Evolutionary conservation across 2,888 invertebrate species (phyloP), one percentile per base, ranked within the genome.

Genomic region (Tenthredo notha): DNA sequence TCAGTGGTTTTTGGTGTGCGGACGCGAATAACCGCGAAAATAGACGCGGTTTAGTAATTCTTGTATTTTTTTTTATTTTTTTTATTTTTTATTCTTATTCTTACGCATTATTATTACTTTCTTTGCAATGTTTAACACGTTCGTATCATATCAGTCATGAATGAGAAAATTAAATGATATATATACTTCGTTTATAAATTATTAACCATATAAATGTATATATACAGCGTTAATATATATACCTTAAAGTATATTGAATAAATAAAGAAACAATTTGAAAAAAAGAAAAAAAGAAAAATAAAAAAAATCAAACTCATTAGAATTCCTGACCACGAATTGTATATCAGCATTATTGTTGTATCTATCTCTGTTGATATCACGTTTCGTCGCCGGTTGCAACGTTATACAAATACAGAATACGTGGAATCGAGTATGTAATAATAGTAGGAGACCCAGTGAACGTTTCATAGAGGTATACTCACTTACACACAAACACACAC

Each of bases 321-420:
- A 61, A 61, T 61, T 61, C 61, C 61, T 61, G 25, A 25, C 61
- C 25, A 61, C 61, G 61, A 61, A 61, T 61, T 61, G 25, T 61
- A 61, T 61, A 61, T 61, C 61, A 61, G 61, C 33, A 70, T 33
- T 75, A 21, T 75, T 40, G 47, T 47, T 75, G 29, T 47, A 50
- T 50, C 54, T 54, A 29, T 50, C 54, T 77, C 29, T 54, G 77
- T 77, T 54, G 77, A 77, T 77, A 77, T 77, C 77, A 77, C 77
- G 15, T 77, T 77, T 77, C 77, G 77, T 77, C 77, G 77, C 50
- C 77, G 50, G 47, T 33, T 29, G 74, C 29, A 77, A 77, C 77
- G 29, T 50, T 54, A 54, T 50, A 77, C 54, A 50, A 77, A 77
- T 77, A 77, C 29, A 25, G 25, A 77, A 54, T 50, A 77, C 33